Evolutionary conservation across 2,113 vertebrate species (phyloP), one percentile per base, ranked within the genome.

Genomic region (Python bivittatus): DNA sequence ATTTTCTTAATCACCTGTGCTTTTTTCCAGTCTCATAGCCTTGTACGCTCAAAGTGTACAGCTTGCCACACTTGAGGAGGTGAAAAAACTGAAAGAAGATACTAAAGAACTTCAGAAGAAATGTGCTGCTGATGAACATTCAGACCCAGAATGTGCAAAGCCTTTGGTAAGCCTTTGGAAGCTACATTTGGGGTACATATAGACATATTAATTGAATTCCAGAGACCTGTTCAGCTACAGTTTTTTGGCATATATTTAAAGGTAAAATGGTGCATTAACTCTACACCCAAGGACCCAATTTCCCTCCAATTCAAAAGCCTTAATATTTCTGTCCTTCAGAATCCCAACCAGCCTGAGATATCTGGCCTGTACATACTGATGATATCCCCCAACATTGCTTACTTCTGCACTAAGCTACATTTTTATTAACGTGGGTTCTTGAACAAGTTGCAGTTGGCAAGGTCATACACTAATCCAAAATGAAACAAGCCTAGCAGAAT

Each of bases 141-240:
- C 79, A 44, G 90, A 60, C 2, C 38, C 72, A 48, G 38, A n/a
- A 60, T 91, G 90, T 84, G 1, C 25, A 91, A 60, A 91, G 38
- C 38, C 54, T 22, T 48, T 91, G 90, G 90, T 91, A 84, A 91
- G 88, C 5, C 29, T 90, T 90, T 54, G 7, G 25, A 17, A 89
- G 88, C 20, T 27, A 56, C 38, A 13, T 20, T 23, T 85, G 15
- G 44, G 56, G 17, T 53, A 15, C 22, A 48, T 5, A 22, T 88
- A 33, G 3, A 87, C 8, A 1, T 86, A 33, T 33, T n/a, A n/a
- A n/a, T n/a, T 87, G 38, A 79, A 1, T 79, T 20, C 20, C 38
- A 38, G 5, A 22, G 33, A 9, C 38, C 17, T 79, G 17, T 38
- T 38, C 17, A 79, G 15, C 33, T 79, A 79, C 6, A 38, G 33